Percentiles rank a stretch among this genome's conserved stretches.
Evolutionary conservation across 2,113 vertebrate genomes (phyloP).

Genomic region (Isurus oxyrinchus): DNA sequence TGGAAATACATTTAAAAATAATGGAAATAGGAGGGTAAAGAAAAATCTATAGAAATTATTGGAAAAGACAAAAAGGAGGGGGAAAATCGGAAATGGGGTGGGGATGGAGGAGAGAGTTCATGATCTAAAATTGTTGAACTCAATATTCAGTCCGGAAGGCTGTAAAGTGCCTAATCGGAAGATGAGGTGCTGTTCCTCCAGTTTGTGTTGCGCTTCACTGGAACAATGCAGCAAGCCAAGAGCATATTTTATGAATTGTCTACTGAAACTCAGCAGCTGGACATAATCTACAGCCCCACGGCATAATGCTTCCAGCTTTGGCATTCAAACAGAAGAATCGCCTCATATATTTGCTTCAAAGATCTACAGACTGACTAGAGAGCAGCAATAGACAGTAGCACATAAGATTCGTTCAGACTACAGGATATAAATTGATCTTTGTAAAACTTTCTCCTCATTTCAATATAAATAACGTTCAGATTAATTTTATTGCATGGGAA

Average conservation of each 20-base stretch:
- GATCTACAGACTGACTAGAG: background rate
- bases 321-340: background rate
- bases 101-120: too few relatives aligned
- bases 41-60: too few relatives aligned
- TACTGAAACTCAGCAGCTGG: background rate
- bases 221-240: background rate
- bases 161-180: too few relatives aligned
- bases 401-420: background rate
- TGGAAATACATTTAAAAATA: too few relatives aligned
- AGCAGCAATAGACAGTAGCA: background rate
- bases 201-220: too few relatives aligned
- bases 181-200: too few relatives aligned
- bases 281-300: background rate
- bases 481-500: background rate
- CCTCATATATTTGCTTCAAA: background rate
- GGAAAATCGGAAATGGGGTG: too few relatives aligned
- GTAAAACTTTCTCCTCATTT: background rate
- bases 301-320: background rate
- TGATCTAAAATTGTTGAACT: too few relatives aligned
- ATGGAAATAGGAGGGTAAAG: too few relatives aligned
- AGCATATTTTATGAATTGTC: background rate
- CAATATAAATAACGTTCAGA: background rate
- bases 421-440: background rate
- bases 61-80: too few relatives aligned
- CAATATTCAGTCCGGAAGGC: too few relatives aligned